Percentiles rank a stretch among this genome's conserved stretches.
These are phyloP conservation scores for Galeruca laticollis DNA, from an alignment of 2,888 invertebrate genomes.

Conservation along the genomic window DNA sequence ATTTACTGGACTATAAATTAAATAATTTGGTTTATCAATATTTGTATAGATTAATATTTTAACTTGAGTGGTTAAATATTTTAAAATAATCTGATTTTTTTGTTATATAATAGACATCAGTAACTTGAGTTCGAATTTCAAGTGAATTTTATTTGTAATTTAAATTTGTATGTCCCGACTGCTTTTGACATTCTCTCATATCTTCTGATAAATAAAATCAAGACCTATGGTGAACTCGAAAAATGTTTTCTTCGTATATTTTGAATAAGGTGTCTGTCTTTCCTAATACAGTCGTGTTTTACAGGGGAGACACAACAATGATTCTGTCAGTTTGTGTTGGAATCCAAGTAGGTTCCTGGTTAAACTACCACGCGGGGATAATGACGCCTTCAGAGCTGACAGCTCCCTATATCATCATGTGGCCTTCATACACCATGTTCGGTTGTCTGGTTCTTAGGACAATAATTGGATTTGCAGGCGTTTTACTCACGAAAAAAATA, in stretches of 20 bases:
- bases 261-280: background rate
- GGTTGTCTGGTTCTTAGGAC: slow-evolving; percentile 78
- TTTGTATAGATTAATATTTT: too few species aligned
- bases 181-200: too few species aligned
- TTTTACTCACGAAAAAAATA: slow-evolving; percentile 76
- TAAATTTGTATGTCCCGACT: too few species aligned
- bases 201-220: too few species aligned
- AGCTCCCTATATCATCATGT: slow-evolving; percentile 80
- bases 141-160: too few species aligned
- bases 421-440: slow-evolving; percentile 82
- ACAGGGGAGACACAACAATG: slow-evolving; percentile 90
- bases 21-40: too few species aligned
- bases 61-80: too few species aligned
- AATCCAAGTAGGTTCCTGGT: slow-evolving; percentile 84
- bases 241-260: background rate
- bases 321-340: slow-evolving; percentile 87
- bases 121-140: too few species aligned
- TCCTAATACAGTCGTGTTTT: slow-evolving; percentile 53
- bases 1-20: too few species aligned
- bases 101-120: too few species aligned
- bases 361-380: slow-evolving; percentile 84
- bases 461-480: slow-evolving; percentile 80
- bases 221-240: too few species aligned
- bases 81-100: too few species aligned
- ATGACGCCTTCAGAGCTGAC: slow-evolving; percentile 71